phyloP scores from a whole-genome alignment of 1,140 invertebrate species.

The Mizuhopecten yessoensis region DNA sequence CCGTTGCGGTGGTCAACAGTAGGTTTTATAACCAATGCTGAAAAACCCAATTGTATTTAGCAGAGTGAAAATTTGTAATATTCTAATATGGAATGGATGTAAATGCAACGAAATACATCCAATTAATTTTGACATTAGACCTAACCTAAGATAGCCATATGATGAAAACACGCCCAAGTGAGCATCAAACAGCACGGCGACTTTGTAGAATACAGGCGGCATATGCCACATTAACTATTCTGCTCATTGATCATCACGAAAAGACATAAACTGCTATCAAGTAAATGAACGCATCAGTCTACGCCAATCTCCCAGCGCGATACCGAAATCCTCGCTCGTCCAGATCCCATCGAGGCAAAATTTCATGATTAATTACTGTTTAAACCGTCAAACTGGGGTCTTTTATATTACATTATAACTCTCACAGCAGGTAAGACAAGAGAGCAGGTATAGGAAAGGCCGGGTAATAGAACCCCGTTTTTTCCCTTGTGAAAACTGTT shows the following conservation, averaged over 20 bases:
- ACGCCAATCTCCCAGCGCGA: conserved; percentile 30
- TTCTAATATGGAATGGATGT: background rate
- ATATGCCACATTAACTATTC: conserved; percentile 39
- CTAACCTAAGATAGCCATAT: conserved; percentile 34
- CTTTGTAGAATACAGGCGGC: conserved; percentile 28
- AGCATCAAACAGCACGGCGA: background rate
- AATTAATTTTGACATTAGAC: conserved; percentile 40
- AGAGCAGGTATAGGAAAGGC: background rate
- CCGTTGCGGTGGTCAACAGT: background rate
- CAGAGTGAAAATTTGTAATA: background rate
- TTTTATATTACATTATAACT: conserved; percentile 25
- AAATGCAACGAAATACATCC: conserved; percentile 7
- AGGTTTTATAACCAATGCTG: background rate
- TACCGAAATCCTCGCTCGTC: background rate
- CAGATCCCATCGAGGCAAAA: background rate
- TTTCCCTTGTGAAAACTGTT: conserved; percentile 7
- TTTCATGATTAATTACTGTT: conserved; percentile 27
- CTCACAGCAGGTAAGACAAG: conserved; percentile 24
- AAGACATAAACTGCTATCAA: conserved; percentile 34
- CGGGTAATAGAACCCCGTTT: background rate
- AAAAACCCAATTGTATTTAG: background rate
- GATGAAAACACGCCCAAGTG: conserved; percentile 37
- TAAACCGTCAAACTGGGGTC: conserved; percentile 30
- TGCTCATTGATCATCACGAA: conserved; percentile 30
- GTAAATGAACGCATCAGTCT: background rate